Conservation (phyloP, 1,140 invertebrate species). For the Globodera rostochiensis region DNA sequence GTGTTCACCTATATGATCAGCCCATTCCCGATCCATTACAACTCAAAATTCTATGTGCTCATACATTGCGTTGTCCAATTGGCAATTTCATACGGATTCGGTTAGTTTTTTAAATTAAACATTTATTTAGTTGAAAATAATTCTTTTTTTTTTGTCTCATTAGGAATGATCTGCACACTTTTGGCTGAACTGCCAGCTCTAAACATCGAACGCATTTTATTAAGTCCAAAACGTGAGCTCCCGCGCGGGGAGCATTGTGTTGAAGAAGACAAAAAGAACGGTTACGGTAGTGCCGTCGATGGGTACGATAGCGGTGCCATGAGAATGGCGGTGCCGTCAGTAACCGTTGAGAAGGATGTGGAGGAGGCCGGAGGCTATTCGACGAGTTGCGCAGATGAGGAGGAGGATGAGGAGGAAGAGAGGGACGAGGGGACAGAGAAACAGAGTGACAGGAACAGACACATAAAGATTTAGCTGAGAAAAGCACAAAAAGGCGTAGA, state of each 20-base stretch:
- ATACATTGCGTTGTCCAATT: conserved; percentile 61
- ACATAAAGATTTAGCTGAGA: background rate
- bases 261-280: conserved; percentile 7
- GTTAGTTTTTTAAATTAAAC: conserved; percentile 32
- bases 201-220: conserved; percentile 59
- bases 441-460: background rate
- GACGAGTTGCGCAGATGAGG: background rate
- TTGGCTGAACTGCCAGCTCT: conserved; percentile 59
- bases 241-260: conserved; percentile 9
- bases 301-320: background rate
- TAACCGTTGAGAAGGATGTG: conserved; percentile 13
- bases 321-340: conserved; percentile 11
- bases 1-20: conserved; percentile 62
- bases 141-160: background rate
- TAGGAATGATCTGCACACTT: conserved; percentile 56
- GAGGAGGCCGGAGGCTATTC: conserved; percentile 10
- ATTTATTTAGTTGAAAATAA: no score
- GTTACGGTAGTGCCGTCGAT: conserved; percentile 12
- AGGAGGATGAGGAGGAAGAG: background rate
- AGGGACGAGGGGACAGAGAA: background rate
- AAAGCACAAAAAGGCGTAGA: background rate
- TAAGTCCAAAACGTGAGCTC: conserved; percentile 31
- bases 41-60: conserved; percentile 53
- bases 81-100: conserved; percentile 58
- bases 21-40: conserved; percentile 59